Base-by-base conservation (phyloP, 2,113 vertebrate species). In the Pterocles gutturalis region DNA sequence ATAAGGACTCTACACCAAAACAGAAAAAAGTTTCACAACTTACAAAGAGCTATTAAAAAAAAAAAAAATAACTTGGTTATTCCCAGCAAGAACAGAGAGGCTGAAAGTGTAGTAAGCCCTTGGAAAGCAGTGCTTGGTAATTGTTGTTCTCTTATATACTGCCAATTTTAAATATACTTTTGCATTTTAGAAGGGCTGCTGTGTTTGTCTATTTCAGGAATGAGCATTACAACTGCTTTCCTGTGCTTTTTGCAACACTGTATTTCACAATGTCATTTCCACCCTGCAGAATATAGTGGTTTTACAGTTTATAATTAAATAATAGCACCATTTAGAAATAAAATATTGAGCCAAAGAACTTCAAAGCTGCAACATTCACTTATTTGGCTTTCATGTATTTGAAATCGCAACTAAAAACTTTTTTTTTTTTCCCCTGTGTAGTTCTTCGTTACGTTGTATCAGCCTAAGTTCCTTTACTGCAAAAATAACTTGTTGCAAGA, bases 261-360 rank as follows among this genome's bases (percentile, higher is more conserved):
- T 91, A 80, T 96, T 97, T 97, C 92, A 86, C 67, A 97, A 95
- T 66, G 43, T 17, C 70, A 31, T 86, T 90, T 73, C 86, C 77
- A 58, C 70, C 41, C 71, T 71, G 69, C 43, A 79, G 55, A 91
- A 93, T 87, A 73, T 5, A 57, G 51, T 41, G 45, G 66, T 7
- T 87, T 88, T 94, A 75, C 36, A 65, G 49, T 55, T 81, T 61
- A 71, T 54, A 16, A 93, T 58, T 81, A 90, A 96, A 92, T 75
- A 90, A 58, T 8, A 79, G 49, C 51, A 67, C 38, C 38, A 51
- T 75, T 87, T 75, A 85, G 33, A 75, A 75, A 83, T 48, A 9
- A 89, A 96, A 58, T 45, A 94, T 2, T 48, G 38, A 94, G 79
- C 19, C 29, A 41, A 93, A 84, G n/a, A 43, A 54, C 29, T 76